A percentile compares a stretch with the other conserved stretches of the same genome.
Conservation (phyloP, 2,797 vertebrate genomes). For the Psittacula echo region DNA sequence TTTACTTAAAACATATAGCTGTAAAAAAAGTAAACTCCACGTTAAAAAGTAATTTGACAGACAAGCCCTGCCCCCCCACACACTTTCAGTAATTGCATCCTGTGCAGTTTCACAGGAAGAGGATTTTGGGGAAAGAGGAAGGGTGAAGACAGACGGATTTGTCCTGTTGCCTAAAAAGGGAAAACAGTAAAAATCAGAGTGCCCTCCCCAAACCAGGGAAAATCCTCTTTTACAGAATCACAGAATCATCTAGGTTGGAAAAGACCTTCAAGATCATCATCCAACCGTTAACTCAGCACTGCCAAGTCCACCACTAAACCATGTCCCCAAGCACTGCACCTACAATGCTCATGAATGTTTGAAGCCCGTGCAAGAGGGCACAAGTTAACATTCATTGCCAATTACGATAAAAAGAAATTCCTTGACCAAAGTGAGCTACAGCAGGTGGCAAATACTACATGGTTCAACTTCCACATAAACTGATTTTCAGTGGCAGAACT, state of each 20-base stretch:
- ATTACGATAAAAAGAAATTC: not conserved
- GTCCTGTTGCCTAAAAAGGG: not conserved
- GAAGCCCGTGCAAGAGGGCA: not conserved
- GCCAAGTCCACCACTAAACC: not conserved
- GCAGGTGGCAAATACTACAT: not conserved
- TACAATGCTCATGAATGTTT: not conserved
- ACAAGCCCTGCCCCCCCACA: not conserved
- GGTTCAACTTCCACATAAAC: not conserved
- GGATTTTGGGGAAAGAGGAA: not conserved
- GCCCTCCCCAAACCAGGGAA: not conserved
- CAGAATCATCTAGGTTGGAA: not conserved
- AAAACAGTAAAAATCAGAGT: not conserved
- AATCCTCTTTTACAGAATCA: not conserved
- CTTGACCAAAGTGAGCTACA: not conserved
- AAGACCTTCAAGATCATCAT: not conserved
- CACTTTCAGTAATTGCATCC: not conserved
- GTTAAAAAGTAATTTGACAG: not conserved
- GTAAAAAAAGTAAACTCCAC: not conserved
- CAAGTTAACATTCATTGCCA: not conserved
- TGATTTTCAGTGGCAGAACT: not conserved
- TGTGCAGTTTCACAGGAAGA: not conserved
- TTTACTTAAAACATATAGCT: not conserved
- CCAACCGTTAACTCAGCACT: not conserved
- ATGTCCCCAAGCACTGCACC: not conserved
- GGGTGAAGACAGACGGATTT: not conserved